phyloP scores from a whole-genome alignment of 2,797 vertebrate species.

The Rhadinocentrus ornatus region DNA sequence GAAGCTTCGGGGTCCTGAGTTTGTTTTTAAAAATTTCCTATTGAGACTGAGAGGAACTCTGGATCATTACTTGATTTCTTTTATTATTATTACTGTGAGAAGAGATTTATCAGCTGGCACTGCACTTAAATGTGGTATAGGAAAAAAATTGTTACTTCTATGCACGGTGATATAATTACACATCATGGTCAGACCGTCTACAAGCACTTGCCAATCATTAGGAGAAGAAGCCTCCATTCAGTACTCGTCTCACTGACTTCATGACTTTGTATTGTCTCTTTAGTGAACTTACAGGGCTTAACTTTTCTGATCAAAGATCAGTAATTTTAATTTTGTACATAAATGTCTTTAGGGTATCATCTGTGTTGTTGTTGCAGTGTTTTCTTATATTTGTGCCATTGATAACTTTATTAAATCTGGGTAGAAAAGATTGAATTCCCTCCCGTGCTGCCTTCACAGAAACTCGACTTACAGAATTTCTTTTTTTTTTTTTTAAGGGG shows the following conservation, averaged over 20 bases:
- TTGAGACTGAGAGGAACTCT: conserved; percentile 17
- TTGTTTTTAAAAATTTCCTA: background rate
- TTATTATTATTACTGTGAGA: background rate
- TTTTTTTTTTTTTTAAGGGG: too few relatives aligned
- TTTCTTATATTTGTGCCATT: conserved; percentile 37
- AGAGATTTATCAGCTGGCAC: conserved; percentile 11
- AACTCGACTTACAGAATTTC: background rate
- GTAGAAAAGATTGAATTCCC: background rate
- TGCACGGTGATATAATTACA: conserved; percentile 42
- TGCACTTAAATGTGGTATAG: conserved; percentile 4
- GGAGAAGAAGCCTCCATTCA: background rate
- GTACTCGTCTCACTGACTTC: background rate
- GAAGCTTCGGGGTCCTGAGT: conserved; percentile 4
- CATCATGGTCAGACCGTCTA: conserved; percentile 18
- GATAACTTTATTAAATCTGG: conserved; percentile 14
- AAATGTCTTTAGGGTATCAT: conserved; percentile 19
- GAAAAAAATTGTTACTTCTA: background rate
- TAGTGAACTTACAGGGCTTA: conserved; percentile 42
- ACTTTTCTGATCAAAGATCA: conserved; percentile 26
- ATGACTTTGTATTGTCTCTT: conserved; percentile 18
- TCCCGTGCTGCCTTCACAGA: conserved; percentile 28
- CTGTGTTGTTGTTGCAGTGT: conserved; percentile 30
- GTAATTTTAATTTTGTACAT: conserved; percentile 58
- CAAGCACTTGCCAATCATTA: background rate
- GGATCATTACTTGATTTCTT: conserved; percentile 15